A percentile compares a stretch with the other conserved stretches of the same genome.
Evolutionary conservation across 2,113 vertebrate genomes (phyloP).

Genomic region (Oreochromis spilurus): DNA sequence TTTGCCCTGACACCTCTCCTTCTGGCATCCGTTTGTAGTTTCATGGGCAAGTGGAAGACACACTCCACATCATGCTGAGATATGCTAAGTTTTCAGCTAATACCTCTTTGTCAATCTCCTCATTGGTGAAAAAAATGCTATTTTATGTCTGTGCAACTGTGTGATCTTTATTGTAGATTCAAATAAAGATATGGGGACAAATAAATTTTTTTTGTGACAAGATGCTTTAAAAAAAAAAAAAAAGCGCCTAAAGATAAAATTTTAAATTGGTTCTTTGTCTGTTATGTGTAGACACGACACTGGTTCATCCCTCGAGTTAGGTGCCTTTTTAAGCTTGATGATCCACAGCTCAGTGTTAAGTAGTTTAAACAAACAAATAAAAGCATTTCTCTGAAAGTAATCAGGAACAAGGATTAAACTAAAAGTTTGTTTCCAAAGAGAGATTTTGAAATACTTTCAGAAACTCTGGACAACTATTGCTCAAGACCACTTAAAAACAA

Average conservation of each 20-base stretch:
- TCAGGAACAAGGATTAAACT: background rate
- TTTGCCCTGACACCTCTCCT: background rate
- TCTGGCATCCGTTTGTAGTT: background rate
- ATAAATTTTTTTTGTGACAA: background rate
- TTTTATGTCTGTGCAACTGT: background rate
- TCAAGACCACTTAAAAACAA: background rate
- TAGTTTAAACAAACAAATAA: background rate
- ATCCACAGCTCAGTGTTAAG: background rate
- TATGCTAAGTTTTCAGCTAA: background rate
- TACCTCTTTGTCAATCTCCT: background rate
- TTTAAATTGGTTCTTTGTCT: background rate
- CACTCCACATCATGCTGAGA: background rate
- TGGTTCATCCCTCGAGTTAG: background rate
- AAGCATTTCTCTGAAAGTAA: background rate
- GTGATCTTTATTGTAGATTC: background rate
- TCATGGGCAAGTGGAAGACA: background rate
- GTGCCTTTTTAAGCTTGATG: background rate
- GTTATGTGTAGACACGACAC: background rate
- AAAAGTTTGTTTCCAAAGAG: background rate
- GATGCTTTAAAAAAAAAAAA: background rate
- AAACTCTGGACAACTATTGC: background rate
- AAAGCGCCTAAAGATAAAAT: background rate
- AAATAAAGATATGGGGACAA: background rate
- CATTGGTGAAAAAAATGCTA: background rate
- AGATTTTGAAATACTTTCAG: background rate